These are phyloP conservation scores for Epistrophella euchroma DNA, from an alignment of 2,888 invertebrate genomes.

Conservation along the genomic window DNA sequence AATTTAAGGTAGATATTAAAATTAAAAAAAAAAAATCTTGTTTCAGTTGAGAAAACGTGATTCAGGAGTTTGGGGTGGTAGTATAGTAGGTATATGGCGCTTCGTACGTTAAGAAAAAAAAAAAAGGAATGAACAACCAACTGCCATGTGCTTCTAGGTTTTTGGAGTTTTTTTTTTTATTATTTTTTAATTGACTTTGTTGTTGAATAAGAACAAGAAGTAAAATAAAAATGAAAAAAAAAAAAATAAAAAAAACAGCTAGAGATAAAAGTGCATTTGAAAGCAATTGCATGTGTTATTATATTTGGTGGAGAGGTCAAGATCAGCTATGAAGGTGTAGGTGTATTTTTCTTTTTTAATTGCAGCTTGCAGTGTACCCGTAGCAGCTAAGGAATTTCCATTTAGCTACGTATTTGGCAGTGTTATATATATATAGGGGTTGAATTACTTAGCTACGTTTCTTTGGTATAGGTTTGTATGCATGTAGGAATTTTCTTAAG, in stretches of 20 bases:
- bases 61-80: constrained; percentile 36
- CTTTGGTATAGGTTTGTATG: neutral
- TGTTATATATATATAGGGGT: too few species aligned
- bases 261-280: constrained; percentile 52
- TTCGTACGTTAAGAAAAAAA: constrained; percentile 25
- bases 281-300: constrained; percentile 34
- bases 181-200: constrained; percentile 26
- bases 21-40: constrained; percentile 22
- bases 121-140: constrained; percentile 22
- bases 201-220: constrained; percentile 5
- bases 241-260: neutral
- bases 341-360: neutral
- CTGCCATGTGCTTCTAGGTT: constrained; percentile 63
- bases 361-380: neutral
- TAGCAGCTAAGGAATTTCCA: constrained; percentile 4
- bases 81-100: constrained; percentile 22
- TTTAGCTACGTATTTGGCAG: too few species aligned
- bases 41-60: constrained; percentile 51
- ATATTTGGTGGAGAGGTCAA: constrained; percentile 36
- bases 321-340: constrained; percentile 26
- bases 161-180: constrained; percentile 37
- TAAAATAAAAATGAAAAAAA: neutral
- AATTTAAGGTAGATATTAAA: constrained; percentile 40
- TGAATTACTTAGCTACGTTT: neutral
- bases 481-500: neutral